Conservation (phyloP, 2,888 invertebrate genomes). For the Eilema sororculum region DNA sequence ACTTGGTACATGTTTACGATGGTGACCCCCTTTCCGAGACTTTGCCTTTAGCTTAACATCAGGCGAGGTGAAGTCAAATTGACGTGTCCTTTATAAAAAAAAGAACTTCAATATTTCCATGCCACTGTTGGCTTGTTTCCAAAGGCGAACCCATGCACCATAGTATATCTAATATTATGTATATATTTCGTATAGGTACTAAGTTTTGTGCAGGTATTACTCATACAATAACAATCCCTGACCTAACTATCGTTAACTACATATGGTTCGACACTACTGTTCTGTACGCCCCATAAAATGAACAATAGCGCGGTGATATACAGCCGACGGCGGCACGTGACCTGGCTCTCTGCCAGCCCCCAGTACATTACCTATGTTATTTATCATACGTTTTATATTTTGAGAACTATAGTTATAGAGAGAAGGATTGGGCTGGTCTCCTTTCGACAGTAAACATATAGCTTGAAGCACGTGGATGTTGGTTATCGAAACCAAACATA, state of each 20-base stretch:
- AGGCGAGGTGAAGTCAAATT: too few relatives aligned
- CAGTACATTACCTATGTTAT: conserved; percentile 15
- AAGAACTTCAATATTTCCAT: too few relatives aligned
- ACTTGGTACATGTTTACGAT: too few relatives aligned
- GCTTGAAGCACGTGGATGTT: too few relatives aligned
- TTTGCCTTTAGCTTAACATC: too few relatives aligned
- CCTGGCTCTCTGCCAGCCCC: conserved; percentile 25
- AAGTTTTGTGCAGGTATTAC: neutral
- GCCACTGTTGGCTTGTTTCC: too few relatives aligned
- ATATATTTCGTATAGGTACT: neutral
- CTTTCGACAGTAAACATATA: too few relatives aligned
- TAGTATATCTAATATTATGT: neutral
- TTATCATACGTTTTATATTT: conserved; percentile 11
- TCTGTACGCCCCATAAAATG: neutral
- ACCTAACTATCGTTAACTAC: neutral
- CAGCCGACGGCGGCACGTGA: conserved; percentile 20
- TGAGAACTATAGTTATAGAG: neutral
- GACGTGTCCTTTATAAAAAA: too few relatives aligned
- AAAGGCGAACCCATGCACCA: too few relatives aligned
- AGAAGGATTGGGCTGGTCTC: too few relatives aligned
- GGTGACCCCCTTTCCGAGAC: too few relatives aligned
- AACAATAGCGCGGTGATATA: conserved; percentile 22
- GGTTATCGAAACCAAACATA: too few relatives aligned
- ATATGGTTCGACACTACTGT: neutral
- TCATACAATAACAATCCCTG: conserved; percentile 1